Conservation (phyloP, 2,113 vertebrate genomes). For the Ceuthmochares aereus region DNA sequence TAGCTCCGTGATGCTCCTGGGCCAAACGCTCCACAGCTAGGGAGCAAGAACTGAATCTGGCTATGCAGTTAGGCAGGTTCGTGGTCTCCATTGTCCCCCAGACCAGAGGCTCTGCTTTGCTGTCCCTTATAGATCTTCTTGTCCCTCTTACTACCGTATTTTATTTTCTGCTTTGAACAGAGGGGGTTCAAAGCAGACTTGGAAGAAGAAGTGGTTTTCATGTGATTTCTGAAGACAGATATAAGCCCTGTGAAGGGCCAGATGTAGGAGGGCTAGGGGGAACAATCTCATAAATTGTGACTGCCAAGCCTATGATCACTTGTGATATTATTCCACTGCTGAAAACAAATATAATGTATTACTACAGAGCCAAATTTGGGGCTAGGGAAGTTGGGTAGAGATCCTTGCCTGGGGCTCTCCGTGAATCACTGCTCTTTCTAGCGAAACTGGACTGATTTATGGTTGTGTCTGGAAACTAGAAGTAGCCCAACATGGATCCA, state of each 20-base stretch:
- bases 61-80: rapidly evolving
- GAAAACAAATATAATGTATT: conserved; percentile 18
- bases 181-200: background rate
- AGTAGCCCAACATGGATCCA: conserved; percentile 2
- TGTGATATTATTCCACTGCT: background rate
- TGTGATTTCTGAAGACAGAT: background rate
- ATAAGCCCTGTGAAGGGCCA: background rate
- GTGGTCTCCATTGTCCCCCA: background rate
- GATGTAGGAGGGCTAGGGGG: background rate
- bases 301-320: background rate
- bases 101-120: background rate
- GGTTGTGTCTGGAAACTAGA: conserved; percentile 21
- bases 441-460: conserved; percentile 41
- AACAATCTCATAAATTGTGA: background rate
- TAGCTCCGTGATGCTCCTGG: background rate
- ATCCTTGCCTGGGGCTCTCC: conserved; percentile 2
- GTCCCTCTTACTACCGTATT: background rate
- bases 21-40: background rate
- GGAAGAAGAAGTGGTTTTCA: background rate
- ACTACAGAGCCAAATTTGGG: background rate
- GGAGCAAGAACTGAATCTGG: background rate
- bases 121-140: background rate
- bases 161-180: background rate
- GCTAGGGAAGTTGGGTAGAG: conserved; percentile 35
- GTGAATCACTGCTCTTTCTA: background rate